Evolutionary conservation across 1,140 invertebrate species (phyloP).

Genomic region (Drosophila sulfurigaster): DNA sequence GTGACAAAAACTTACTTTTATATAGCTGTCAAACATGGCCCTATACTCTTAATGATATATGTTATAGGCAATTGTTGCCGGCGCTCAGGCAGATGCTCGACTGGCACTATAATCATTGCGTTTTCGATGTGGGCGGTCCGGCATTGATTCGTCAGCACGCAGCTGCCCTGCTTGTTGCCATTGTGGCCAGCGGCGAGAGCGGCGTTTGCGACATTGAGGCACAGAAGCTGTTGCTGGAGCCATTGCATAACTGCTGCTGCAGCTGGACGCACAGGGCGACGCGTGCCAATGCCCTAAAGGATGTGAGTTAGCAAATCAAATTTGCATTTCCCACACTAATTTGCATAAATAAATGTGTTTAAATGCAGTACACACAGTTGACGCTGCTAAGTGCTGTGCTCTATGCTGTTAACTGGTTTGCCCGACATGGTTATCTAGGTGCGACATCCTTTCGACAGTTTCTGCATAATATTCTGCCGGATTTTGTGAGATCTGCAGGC

Average conservation of each 20-base stretch:
- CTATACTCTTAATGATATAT: slow-evolving; percentile 35
- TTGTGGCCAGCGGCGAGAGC: slow-evolving; percentile 66
- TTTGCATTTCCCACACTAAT: not conserved
- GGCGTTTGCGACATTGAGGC: slow-evolving; percentile 62
- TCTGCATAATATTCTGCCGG: slow-evolving; percentile 60
- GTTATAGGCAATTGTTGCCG: slow-evolving; percentile 73
- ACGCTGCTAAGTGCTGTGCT: slow-evolving; percentile 64
- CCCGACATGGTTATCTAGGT: slow-evolving; percentile 44
- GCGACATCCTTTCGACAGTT: slow-evolving; percentile 51
- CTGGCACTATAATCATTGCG: slow-evolving; percentile 81
- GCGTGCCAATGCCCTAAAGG: slow-evolving; percentile 46
- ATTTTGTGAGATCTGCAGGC: slow-evolving; percentile 63
- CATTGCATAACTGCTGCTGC: slow-evolving; percentile 76
- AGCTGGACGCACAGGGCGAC: slow-evolving; percentile 76
- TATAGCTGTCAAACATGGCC: slow-evolving; percentile 34
- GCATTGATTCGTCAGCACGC: slow-evolving; percentile 79
- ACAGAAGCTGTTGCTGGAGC: slow-evolving; percentile 57
- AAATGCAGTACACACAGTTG: slow-evolving; percentile 72
- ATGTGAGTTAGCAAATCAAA: slow-evolving; percentile 51
- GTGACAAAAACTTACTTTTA: slow-evolving; percentile 39
- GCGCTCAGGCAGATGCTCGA: slow-evolving; percentile 78
- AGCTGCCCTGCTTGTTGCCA: slow-evolving; percentile 69
- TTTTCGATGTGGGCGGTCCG: slow-evolving; percentile 72
- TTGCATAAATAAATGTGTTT: slow-evolving; percentile 14
- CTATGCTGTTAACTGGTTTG: slow-evolving; percentile 70